Evolutionary conservation across 37 sponge, comb jelly and placozoan species (phyloP).

Genomic region (Trichoplax adhaerens): DNA sequence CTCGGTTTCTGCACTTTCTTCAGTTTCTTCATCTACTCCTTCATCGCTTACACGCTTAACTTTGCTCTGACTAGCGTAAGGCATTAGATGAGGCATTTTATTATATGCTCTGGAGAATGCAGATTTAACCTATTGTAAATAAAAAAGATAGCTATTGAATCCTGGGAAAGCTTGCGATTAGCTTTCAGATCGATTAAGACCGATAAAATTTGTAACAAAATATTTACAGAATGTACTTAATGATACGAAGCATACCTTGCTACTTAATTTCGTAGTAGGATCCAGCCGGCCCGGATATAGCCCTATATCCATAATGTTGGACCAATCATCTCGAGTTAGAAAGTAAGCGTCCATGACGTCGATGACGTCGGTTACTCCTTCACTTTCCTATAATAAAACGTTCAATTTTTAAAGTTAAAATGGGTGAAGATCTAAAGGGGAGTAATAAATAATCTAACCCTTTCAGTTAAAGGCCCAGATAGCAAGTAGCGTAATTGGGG

Average conservation of each 20-base stretch:
- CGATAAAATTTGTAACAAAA: neutral
- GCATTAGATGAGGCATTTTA: slow-evolving; percentile 7
- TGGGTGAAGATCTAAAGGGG: neutral
- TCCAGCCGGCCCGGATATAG: slow-evolving; percentile 35
- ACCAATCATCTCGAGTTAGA: slow-evolving; percentile 76
- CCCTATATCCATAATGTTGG: slow-evolving; percentile 44
- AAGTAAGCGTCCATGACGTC: slow-evolving; percentile 42
- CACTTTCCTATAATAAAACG: slow-evolving; percentile 17
- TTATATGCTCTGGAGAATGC: slow-evolving; percentile 56
- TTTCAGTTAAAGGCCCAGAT: neutral
- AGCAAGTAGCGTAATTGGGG: neutral
- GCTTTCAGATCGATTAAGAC: neutral
- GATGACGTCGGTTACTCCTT: slow-evolving; percentile 50
- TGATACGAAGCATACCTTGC: slow-evolving; percentile 5
- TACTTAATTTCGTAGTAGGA: slow-evolving; percentile 6
- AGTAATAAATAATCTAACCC: neutral
- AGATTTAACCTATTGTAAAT: slow-evolving; percentile 20
- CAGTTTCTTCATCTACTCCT: neutral
- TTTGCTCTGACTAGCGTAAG: slow-evolving; percentile 1
- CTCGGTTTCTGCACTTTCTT: neutral
- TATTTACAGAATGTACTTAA: neutral
- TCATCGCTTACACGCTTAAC: neutral
- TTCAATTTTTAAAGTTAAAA: neutral
- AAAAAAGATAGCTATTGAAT: neutral
- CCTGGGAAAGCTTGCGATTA: neutral